These are phyloP conservation scores for Anolis sagrei DNA, from an alignment of 2,113 vertebrate species.

Conservation along the genomic window DNA sequence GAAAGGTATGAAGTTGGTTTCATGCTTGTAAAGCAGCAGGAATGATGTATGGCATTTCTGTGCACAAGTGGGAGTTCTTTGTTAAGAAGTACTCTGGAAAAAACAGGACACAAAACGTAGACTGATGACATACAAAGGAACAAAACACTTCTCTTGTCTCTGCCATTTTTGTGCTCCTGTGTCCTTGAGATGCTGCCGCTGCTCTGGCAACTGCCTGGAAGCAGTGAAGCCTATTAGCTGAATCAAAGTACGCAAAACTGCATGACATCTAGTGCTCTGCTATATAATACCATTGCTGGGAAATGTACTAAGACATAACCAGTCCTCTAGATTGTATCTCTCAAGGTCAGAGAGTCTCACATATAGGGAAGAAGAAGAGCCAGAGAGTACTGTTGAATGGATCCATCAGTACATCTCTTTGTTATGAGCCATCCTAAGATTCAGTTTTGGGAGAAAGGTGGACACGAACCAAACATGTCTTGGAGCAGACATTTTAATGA, in stretches of 20 bases:
- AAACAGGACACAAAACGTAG: not conserved
- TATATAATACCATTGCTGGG: not conserved
- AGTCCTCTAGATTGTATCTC: not conserved
- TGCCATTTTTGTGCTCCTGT: not conserved
- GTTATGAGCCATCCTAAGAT: too few species aligned
- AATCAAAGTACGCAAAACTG: not conserved
- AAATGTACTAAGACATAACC: not conserved
- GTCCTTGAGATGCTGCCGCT: not conserved
- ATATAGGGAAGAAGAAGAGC: not conserved
- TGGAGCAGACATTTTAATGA: not conserved
- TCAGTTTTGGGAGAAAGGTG: too few species aligned
- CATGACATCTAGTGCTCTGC: not conserved
- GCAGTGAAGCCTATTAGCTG: not conserved
- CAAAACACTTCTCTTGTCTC: conserved; percentile 3
- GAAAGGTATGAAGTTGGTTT: not conserved
- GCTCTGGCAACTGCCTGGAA: not conserved
- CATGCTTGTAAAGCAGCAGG: not conserved
- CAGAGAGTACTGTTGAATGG: too few species aligned
- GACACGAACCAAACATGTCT: not conserved
- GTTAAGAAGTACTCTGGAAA: not conserved
- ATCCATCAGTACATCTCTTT: too few species aligned
- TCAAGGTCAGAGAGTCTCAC: not conserved
- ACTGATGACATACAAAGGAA: not conserved
- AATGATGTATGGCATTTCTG: not conserved
- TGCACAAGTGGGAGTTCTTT: not conserved